Conservation (phyloP, 2,113 vertebrate genomes). For the Odontesthes bonariensis region DNA sequence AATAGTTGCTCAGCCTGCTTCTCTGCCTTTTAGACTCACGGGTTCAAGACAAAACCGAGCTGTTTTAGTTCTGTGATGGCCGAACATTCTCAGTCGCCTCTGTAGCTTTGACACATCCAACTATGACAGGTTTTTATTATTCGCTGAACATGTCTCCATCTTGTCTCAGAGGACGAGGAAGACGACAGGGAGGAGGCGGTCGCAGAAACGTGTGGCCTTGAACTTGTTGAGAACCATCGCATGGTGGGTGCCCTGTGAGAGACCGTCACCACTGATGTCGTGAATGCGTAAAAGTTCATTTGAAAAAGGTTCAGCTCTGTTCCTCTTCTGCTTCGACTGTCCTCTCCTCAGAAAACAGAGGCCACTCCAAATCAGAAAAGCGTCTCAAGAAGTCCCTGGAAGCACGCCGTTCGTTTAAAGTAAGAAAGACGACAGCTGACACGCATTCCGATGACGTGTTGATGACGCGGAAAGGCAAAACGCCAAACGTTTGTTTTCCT, state of each 20-base stretch:
- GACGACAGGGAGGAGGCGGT: conserved; percentile 69
- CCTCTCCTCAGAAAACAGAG: conserved; percentile 24
- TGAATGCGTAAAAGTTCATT: not conserved
- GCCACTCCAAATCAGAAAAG: not conserved
- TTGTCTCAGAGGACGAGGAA: conserved; percentile 48
- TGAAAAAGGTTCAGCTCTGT: not conserved
- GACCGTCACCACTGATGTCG: not conserved
- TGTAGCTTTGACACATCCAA: no score
- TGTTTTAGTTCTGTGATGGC: no score
- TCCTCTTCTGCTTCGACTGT: not conserved
- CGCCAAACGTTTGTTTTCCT: not conserved
- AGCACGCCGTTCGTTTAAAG: conserved; percentile 10
- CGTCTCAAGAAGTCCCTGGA: not conserved
- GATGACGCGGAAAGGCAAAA: no score
- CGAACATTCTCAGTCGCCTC: not conserved
- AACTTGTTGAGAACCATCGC: conserved; percentile 69
- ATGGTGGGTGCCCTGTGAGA: conserved; percentile 69
- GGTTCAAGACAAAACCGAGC: no score
- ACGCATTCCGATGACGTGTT: not conserved
- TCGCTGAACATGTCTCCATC: not conserved
- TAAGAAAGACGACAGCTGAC: conserved; percentile 21
- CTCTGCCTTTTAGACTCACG: no score
- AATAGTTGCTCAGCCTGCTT: no score
- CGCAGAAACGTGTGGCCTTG: conserved; percentile 89
- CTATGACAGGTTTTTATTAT: no score